Percentiles rank a stretch among this genome's conserved stretches.
These are phyloP conservation scores for Yasuhikotakia modesta DNA, from an alignment of 2,797 vertebrate species.

Conservation along the genomic window DNA sequence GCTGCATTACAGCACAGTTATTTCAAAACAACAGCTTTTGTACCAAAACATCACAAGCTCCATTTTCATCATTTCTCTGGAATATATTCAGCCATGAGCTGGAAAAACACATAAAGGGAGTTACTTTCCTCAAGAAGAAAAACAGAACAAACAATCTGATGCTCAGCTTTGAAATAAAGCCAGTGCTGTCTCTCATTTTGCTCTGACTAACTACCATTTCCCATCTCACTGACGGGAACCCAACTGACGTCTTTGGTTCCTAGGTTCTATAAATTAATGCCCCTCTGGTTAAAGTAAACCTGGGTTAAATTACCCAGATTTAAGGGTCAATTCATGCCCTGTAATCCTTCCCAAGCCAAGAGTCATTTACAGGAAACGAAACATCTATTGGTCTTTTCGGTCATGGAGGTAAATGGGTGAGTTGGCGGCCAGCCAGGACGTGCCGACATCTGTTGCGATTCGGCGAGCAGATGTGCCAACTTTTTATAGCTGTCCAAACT, in stretches of 20 bases:
- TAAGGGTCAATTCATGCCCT: not conserved
- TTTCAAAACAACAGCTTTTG: not conserved
- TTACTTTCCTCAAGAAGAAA: constrained; percentile 23
- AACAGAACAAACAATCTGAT: constrained; percentile 7
- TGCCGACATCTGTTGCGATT: constrained; percentile 63
- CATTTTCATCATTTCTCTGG: not conserved
- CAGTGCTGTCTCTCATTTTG: constrained; percentile 12
- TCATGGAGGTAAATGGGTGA: constrained; percentile 53
- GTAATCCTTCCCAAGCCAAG: constrained; percentile 12
- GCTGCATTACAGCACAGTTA: not conserved
- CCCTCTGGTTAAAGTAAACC: constrained; percentile 1
- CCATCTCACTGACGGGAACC: constrained; percentile 2
- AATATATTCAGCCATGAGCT: constrained; percentile 21
- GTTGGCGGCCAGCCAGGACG: constrained; percentile 53
- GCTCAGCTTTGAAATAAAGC: constrained; percentile 7
- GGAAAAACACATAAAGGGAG: constrained; percentile 20
- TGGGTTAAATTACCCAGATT: constrained; percentile 31
- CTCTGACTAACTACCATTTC: not conserved
- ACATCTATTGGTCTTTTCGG: not conserved
- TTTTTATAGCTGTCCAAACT: constrained; percentile 56
- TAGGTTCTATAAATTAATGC: constrained; percentile 26
- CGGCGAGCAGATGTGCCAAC: constrained; percentile 53
- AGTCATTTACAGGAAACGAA: constrained; percentile 39
- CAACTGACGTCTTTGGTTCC: constrained; percentile 6
- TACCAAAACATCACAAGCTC: not conserved